Conservation (phyloP, 2,888 invertebrate species). For the Oscheius sp. region DNA sequence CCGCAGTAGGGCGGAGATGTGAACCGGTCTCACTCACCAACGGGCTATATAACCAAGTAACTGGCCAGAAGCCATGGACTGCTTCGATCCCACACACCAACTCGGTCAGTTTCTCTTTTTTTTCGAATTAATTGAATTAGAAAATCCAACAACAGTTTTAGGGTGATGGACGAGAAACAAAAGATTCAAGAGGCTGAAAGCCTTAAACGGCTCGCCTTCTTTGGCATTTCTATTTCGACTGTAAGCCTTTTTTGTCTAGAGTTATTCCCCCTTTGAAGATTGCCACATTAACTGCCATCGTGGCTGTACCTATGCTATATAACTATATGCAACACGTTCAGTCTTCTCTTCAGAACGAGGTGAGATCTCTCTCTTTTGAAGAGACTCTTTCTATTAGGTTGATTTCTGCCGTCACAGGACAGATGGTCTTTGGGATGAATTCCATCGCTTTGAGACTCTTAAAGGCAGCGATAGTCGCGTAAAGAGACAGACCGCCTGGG, state of each 20-base stretch:
- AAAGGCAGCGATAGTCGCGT: slow-evolving; percentile 43
- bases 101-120: slow-evolving; percentile 6
- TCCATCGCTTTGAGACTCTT: slow-evolving; percentile 51
- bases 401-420: slow-evolving; percentile 56
- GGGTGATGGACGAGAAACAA: slow-evolving; percentile 51
- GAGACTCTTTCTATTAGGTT: too few species aligned
- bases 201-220: slow-evolving; percentile 62
- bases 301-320: slow-evolving; percentile 69
- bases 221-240: slow-evolving; percentile 54
- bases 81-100: background rate
- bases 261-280: slow-evolving; percentile 37
- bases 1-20: slow-evolving; percentile 3
- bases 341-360: slow-evolving; percentile 63
- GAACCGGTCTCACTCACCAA: slow-evolving; percentile 1
- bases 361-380: background rate
- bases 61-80: background rate
- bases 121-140: background rate
- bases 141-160: background rate
- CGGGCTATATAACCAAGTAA: slow-evolving; percentile 1
- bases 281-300: slow-evolving; percentile 65
- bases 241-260: background rate
- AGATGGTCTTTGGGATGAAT: slow-evolving; percentile 61
- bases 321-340: slow-evolving; percentile 69
- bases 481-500: slow-evolving; percentile 39
- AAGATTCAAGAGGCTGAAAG: slow-evolving; percentile 60